Evolutionary conservation across 1,140 invertebrate genomes (phyloP), one percentile per base, ranked within the genome.

Genomic region (Pinna nobilis): DNA sequence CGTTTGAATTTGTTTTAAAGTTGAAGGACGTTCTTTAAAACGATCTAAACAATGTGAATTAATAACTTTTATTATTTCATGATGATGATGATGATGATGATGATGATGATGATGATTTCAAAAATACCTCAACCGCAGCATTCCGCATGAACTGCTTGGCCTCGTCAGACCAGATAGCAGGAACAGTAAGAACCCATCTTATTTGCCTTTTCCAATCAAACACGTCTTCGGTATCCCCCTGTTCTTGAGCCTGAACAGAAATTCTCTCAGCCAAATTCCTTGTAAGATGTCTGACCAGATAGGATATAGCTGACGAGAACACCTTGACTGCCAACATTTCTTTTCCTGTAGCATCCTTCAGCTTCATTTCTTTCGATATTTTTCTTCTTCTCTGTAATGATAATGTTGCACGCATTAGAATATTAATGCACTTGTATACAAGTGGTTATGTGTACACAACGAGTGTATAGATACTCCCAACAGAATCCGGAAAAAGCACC

Each of bases 61-160:
- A n/a, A n/a, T n/a, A n/a, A n/a, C n/a, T n/a, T n/a, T n/a, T n/a
- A n/a, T n/a, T n/a, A n/a, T n/a, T n/a, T n/a, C n/a, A n/a, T n/a
- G n/a, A n/a, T n/a, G n/a, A n/a, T n/a, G n/a, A n/a, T n/a, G n/a
- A n/a, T n/a, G n/a, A n/a, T n/a, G n/a, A n/a, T n/a, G n/a, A n/a
- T n/a, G n/a, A n/a, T n/a, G n/a, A n/a, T n/a, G n/a, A n/a, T n/a
- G n/a, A n/a, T n/a, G n/a, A n/a, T n/a, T n/a, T n/a, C n/a, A n/a
- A n/a, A n/a, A n/a, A n/a, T n/a, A 70, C 67, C 67, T 49, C 7
- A 33, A 35, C 20, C 9, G 67, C 67, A 11, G 67, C 39, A 49
- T 30, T 35, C n/a, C 67, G 59, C 67, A 70, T 70, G 35, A 70
- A 70, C 53, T 70, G 67, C 37, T 70, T 70, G 9, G 67, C 67